Base-by-base conservation (phyloP, 2,113 vertebrate genomes). In the Rhinolophus ferrumequinum region DNA sequence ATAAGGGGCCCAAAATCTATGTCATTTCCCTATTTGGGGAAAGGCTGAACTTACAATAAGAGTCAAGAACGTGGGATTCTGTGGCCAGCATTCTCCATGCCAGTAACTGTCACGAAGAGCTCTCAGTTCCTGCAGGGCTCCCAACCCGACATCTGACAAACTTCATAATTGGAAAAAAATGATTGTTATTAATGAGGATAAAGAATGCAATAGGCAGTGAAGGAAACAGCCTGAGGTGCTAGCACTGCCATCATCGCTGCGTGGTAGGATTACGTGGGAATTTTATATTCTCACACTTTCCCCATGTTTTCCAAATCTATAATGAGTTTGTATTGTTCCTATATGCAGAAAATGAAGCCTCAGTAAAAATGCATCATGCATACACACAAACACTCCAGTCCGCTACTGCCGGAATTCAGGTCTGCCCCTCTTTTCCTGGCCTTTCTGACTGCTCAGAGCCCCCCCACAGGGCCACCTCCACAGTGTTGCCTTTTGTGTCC, bases 11-110 rank as follows among this genome's bases (percentile, higher is more conserved):
- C 54, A 5, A 82, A 38, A 58, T n/a, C 6, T 6, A 50, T n/a
- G 15, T 38, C 24, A 56, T 50, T 72, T 56, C 38, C 24, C 0
- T 35, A 44, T 35, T 47, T 67, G 11, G 69, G 35, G 30, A 88
- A 88, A 56, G 30, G 16, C 64, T 62, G 44, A 70, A 9, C 69
- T 41, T 50, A 64, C 41, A 47, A 35, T 73, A 38, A 83, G 52
- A 19, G 7, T 41, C 21, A n/a, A 38, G 1, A 73, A 18, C 5
- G 11, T 0, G 1, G 1, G 11, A 26, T 30, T 66, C 44, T 2
- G 4, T 41, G 19, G 19, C n/a, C 35, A 50, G 35, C 18, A 24
- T 38, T 77, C 38, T 24, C 26, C 33, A 41, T 1, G 1, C n/a
- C 56, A 30, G 6, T 50, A 54, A 56, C 30, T 8, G 28, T 18